Evolutionary conservation across 2,113 vertebrate species (phyloP), one percentile per base, ranked within the genome.

Genomic region (Actenoides hombroni): DNA sequence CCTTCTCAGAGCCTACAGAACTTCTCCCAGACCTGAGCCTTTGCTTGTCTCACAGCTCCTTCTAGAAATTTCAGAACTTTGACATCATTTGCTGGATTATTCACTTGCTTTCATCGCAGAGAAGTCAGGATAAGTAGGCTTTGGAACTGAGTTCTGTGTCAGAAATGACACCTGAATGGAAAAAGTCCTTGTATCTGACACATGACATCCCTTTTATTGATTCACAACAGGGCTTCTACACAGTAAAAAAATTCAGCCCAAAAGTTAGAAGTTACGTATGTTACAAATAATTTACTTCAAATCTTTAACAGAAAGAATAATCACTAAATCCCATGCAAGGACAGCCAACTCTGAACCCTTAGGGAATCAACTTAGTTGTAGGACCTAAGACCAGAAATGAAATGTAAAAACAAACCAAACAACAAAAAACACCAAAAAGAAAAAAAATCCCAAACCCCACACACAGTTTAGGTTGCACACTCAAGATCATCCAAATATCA

Each of bases 391-490:
- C 3, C 9, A 67, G 28, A 79, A 79, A 90, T 37, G 24, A 53
- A 77, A 83, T 61, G 51, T 11, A 31, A 33, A 49, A 90, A 53
- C 7, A 5, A 28, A 54, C 15, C 28, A 56, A 56, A 53, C 2
- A 7, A 28, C 9, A 8, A 19, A 46, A 44, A 46, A 19, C 16
- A 40, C 37, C 19, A 24, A 53, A 90, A 15, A 54, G 1, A 5
- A 20, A 8, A 18, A 18, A 64, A 29, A 31, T 10, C 19, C 0
- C 20, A 61, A 19, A 37, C 4, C 4, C 2, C 13, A 24, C 16
- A 21, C 2, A 20, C 6, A 3, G 9, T 46, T 92, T 0, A 2
- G 39, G 6, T 4, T 77, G 7, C 17, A 46, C 8, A 18, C 44
- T 46, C 44, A 46, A 46, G 44, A 46, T 46, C 17, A 46, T 46